Base-by-base conservation (phyloP, 1,140 invertebrate species). In the Amyelois transitella region DNA sequence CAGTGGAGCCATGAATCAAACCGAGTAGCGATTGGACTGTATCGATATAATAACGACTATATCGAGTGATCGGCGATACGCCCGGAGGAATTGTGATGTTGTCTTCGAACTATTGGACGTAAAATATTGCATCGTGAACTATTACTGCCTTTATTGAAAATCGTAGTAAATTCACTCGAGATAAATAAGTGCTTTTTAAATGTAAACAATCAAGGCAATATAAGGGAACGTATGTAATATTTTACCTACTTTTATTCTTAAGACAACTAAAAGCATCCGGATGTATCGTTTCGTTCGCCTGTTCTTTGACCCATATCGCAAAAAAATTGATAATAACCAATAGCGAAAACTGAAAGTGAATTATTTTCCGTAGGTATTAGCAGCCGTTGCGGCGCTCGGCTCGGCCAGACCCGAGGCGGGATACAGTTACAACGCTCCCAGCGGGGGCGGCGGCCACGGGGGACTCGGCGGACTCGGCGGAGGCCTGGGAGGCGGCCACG, bases 341-440 rank as follows among this genome's bases (percentile, higher is more conserved):
- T n/a, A n/a, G n/a, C n/a, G n/a, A n/a, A n/a, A n/a, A 14, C 32
- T 38, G 17, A 38, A 38, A 38, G 32, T 38, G 32, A 6, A n/a
- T 38, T 38, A 14, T 38, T 38, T 38, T 38, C 60, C 60, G 58
- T 70, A 88, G 82, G 84, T 91, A 80, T 87, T 91, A 77, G 89
- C 90, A 64, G 81, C 84, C 72, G 90, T 91, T 60, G 88, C 91
- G 88, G 90, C 90, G 18, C 72, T 91, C 75, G 90, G 90, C 72
- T 88, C 89, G 66, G 91, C 90, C 28, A 83, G 90, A 55, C 91
- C 91, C 63, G 91, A 91, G 81, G 90, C 91, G 65, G 90, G 90
- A 60, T 91, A 91, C 77, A 89, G 86, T 67, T 91, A 91, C 75
- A 91, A 89, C 58, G 88, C 90, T 55, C 90, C 90, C 45, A 88